Percentiles rank a stretch among this genome's conserved stretches.
phyloP scores from a whole-genome alignment of 2,113 vertebrate species.

The Talpa occidentalis region DNA sequence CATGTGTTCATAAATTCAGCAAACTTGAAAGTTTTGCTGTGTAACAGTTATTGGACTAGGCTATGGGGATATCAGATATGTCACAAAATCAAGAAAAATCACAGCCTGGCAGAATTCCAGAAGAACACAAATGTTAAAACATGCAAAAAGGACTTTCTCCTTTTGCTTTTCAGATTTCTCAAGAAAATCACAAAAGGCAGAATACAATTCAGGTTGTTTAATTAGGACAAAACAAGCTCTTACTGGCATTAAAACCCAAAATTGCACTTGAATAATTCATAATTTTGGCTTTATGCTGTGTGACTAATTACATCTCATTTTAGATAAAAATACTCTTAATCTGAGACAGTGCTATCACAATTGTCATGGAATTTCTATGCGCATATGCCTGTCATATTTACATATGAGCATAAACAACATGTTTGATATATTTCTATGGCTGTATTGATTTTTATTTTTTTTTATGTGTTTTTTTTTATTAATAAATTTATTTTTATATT shows the following conservation, averaged over 20 bases:
- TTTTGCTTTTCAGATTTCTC: constrained; percentile 33
- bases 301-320: background rate
- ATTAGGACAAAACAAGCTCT: background rate
- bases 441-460: no score
- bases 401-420: background rate
- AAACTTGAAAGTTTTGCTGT: background rate
- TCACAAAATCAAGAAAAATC: background rate
- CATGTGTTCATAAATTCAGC: constrained; percentile 1
- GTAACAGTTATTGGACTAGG: background rate
- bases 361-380: constrained; percentile 1
- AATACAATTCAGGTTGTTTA: background rate
- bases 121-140: background rate
- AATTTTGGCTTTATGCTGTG: background rate
- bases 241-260: background rate
- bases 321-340: background rate
- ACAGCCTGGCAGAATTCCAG: background rate
- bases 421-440: background rate
- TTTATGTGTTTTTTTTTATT: no score
- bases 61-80: background rate
- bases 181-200: background rate
- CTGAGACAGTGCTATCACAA: background rate
- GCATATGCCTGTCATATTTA: background rate
- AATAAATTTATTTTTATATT: no score
- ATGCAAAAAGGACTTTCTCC: background rate
- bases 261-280: constrained; percentile 39